Conservation (phyloP, 2,113 vertebrate species). For the Pteruthius melanotis region DNA sequence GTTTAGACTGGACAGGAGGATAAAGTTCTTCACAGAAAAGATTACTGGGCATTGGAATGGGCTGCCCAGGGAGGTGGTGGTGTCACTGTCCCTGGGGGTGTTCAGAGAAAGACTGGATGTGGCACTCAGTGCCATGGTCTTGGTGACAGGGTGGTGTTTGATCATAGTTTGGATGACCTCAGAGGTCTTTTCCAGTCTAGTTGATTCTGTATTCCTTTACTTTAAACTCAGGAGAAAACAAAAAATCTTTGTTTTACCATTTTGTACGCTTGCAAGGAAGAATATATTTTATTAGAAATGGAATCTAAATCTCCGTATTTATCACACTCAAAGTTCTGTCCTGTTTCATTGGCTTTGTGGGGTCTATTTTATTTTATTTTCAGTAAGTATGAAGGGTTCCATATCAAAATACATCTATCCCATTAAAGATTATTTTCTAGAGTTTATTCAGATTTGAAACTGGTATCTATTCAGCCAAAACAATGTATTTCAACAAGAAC, state of each 20-base stretch:
- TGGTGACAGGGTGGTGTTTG: rapidly evolving
- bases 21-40: neutral
- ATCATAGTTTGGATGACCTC: neutral
- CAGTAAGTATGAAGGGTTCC: neutral
- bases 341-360: neutral
- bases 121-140: neutral
- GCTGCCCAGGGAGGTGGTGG: neutral
- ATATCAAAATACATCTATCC: neutral
- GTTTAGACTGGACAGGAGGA: rapidly evolving
- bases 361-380: neutral
- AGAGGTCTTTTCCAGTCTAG: neutral
- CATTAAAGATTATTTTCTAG: neutral
- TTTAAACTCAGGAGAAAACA: neutral
- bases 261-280: neutral
- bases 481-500: neutral
- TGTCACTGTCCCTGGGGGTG: neutral
- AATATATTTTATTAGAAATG: neutral
- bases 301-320: neutral
- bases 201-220: neutral
- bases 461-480: neutral
- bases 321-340: neutral
- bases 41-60: neutral
- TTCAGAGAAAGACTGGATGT: neutral
- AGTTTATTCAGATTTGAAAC: neutral
- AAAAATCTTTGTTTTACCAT: neutral